phyloP scores from a whole-genome alignment of 1,140 invertebrate species.

The Meteorus sp. region DNA sequence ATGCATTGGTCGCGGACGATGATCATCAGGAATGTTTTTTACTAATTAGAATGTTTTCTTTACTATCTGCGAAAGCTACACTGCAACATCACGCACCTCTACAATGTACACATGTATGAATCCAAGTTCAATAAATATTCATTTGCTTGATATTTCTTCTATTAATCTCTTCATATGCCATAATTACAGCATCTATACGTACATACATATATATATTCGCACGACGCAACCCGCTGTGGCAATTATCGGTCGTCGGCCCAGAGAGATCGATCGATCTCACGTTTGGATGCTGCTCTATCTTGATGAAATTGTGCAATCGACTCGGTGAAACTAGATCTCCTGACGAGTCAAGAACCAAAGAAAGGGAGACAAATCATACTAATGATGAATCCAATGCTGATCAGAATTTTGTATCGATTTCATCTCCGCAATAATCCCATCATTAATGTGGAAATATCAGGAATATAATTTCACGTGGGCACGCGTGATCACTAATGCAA shows the following conservation, averaged over 20 bases:
- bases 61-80: slow-evolving; percentile 14
- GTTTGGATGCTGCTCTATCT: slow-evolving; percentile 7
- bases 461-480: too few species aligned
- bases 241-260: slow-evolving; percentile 8
- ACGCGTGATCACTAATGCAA: too few species aligned
- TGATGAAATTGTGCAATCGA: slow-evolving; percentile 8
- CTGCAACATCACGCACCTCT: slow-evolving; percentile 1
- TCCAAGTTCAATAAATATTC: too few species aligned
- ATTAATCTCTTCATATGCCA: neutral
- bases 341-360: neutral
- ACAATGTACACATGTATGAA: neutral
- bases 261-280: slow-evolving; percentile 11
- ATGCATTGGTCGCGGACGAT: slow-evolving; percentile 27
- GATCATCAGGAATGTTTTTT: slow-evolving; percentile 29
- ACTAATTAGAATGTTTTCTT: slow-evolving; percentile 27
- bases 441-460: slow-evolving; percentile 6
- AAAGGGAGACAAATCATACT: too few species aligned
- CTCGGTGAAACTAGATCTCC: slow-evolving; percentile 10
- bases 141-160: neutral
- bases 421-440: neutral
- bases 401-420: slow-evolving; percentile 7
- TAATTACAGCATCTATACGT: neutral
- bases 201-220: too few species aligned
- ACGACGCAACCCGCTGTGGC: neutral
- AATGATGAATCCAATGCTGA: slow-evolving; percentile 3